phyloP scores from a whole-genome alignment of 2,888 invertebrate species.

The Sesamia inferens region DNA sequence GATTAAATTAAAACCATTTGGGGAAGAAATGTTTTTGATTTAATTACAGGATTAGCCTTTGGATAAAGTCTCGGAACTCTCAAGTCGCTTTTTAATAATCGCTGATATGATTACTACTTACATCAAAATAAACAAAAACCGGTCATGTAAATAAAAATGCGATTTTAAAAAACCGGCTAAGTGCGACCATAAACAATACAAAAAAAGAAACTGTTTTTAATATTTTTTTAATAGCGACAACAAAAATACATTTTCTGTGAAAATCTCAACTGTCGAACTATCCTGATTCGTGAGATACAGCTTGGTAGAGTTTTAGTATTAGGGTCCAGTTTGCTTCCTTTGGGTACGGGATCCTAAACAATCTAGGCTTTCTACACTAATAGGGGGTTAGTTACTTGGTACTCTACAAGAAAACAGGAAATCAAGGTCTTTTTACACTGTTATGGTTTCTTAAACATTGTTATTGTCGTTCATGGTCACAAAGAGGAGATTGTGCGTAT shows the following conservation, averaged over 20 bases:
- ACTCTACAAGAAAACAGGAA: neutral
- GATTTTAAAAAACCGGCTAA: neutral
- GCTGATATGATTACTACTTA: neutral
- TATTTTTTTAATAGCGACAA: no score
- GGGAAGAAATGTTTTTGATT: neutral
- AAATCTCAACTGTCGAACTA: no score
- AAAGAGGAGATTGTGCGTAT: constrained; percentile 49
- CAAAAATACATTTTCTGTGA: no score
- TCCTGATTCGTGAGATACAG: no score
- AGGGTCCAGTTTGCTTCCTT: no score
- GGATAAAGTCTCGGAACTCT: neutral
- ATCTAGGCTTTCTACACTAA: neutral
- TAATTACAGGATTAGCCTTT: neutral
- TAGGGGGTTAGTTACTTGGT: neutral
- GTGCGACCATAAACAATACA: no score
- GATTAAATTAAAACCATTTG: no score
- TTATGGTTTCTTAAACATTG: constrained; percentile 26
- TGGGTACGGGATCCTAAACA: no score
- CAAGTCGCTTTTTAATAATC: neutral
- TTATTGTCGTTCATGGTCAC: constrained; percentile 20
- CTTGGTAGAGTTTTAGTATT: no score
- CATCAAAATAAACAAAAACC: neutral
- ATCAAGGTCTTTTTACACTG: neutral
- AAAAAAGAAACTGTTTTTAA: no score
- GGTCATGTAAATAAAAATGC: neutral